Evolutionary conservation across 2,888 invertebrate genomes (phyloP).

Genomic region (Amiota minor): DNA sequence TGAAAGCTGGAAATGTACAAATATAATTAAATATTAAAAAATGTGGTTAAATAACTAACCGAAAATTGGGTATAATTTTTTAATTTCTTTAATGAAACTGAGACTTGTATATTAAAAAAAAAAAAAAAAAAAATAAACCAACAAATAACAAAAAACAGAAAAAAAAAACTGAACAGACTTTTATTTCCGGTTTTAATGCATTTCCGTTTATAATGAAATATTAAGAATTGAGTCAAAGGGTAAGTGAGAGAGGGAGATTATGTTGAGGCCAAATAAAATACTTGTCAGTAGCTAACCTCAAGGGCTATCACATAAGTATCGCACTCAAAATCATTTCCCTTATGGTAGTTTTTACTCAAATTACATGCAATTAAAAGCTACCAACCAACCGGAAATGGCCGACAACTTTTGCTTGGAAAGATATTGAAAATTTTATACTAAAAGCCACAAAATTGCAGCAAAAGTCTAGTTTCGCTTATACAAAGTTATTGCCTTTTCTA

Average conservation of each 20-base stretch:
- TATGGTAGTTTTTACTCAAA: background rate
- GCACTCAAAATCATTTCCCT: constrained; percentile 1
- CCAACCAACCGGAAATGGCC: constrained; percentile 18
- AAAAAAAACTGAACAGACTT: background rate
- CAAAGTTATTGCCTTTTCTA: too few species aligned
- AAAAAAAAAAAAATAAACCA: background rate
- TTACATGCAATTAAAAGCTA: constrained; percentile 12
- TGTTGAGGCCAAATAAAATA: background rate
- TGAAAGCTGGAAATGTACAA: constrained; percentile 57
- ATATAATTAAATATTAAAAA: constrained; percentile 21
- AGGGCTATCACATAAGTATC: background rate
- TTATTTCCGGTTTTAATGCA: constrained; percentile 1
- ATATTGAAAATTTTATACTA: too few species aligned
- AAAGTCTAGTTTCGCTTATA: too few species aligned
- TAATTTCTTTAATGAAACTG: background rate
- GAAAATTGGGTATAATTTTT: background rate
- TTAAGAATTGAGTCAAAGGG: background rate
- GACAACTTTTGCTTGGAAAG: constrained; percentile 8
- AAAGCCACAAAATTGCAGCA: too few species aligned
- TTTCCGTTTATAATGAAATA: too few species aligned
- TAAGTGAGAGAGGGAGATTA: background rate
- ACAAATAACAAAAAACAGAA: background rate
- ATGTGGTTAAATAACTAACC: background rate
- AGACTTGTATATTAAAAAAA: background rate
- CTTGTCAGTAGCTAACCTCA: too few species aligned